Base-by-base conservation (phyloP, 2,888 invertebrate genomes). In the Hirtodrosophila duncani region DNA sequence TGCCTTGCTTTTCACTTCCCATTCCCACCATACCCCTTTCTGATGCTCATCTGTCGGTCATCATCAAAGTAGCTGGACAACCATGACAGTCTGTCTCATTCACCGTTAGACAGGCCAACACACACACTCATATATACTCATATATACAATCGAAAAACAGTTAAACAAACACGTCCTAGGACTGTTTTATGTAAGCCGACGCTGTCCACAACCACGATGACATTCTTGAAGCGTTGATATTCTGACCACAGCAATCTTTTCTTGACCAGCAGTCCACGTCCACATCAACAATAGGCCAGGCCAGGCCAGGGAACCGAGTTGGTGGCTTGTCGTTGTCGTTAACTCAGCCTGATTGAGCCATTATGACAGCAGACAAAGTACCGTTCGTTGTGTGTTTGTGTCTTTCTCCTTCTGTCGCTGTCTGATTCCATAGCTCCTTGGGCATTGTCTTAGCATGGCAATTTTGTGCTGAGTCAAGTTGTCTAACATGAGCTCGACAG, bases 401-500 rank as follows among this genome's bases (percentile, higher is more conserved):
- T 31, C 38, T 24, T 16, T 24, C 10, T 33, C 6, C 18, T 33
- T 16, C 3, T 33, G 33, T 20, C 17, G 21, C 5, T 31, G n/a
- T 20, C 13, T n/a, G n/a, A n/a, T n/a, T n/a, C n/a, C n/a, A n/a
- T n/a, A n/a, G n/a, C n/a, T n/a, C n/a, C n/a, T n/a, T 42, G 38
- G 14, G 34, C 46, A 21, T 70, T 77, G 78, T 77, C 50, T 50
- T 38, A 45, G 46, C 9, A 23, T 43, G 51, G 55, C 49, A 30
- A 56, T 58, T 71, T 72, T 72, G 10, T 72, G 71, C 71, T 72
- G 71, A 72, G 71, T 72, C 71, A 72, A 79, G 80, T 72, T 75
- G 80, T 52, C 77, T 74, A 78, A 78, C 74, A 68, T 41, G 44
- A 39, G 37, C 42, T 38, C 13, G 53, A 50, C 44, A 16, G 10